Evolutionary conservation across 2,113 vertebrate species (phyloP).

Genomic region (Eurystomus gularis): DNA sequence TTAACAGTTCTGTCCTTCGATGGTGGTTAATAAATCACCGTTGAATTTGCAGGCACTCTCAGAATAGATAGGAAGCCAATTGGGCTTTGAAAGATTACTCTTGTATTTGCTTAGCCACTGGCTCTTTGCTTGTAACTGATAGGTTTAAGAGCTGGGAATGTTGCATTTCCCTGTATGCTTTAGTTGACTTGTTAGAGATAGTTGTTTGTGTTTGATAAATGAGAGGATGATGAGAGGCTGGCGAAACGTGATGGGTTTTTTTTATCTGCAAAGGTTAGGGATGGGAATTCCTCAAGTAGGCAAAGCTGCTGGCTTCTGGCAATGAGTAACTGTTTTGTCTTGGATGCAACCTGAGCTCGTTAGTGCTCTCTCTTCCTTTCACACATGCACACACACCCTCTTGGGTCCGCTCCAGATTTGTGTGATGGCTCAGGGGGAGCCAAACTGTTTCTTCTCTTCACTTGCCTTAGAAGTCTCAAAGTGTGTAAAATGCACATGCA

Average conservation of each 20-base stretch:
- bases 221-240: slow-evolving; percentile 36
- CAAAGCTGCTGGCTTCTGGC: slow-evolving; percentile 38
- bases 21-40: slow-evolving; percentile 55
- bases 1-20: slow-evolving; percentile 54
- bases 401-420: not conserved
- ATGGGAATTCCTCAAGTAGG: slow-evolving; percentile 54
- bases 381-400: not conserved
- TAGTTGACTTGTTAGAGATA: slow-evolving; percentile 46
- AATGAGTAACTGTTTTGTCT: slow-evolving; percentile 70
- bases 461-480: not conserved
- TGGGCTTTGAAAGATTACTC: slow-evolving; percentile 15
- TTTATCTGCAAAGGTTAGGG: slow-evolving; percentile 10
- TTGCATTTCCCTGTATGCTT: slow-evolving; percentile 41
- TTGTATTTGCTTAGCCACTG: slow-evolving; percentile 54
- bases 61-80: slow-evolving; percentile 25
- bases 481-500: not conserved
- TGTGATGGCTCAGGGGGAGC: not conserved
- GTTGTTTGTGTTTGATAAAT: slow-evolving; percentile 59
- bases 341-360: slow-evolving; percentile 31
- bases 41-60: not conserved
- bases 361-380: not conserved
- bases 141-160: slow-evolving; percentile 32
- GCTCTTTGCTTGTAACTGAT: not conserved
- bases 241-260: not conserved
- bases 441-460: not conserved